A percentile compares a stretch with the other conserved stretches of the same genome.
Conservation (phyloP, 2,113 vertebrate genomes). For the Caloenas nicobarica region DNA sequence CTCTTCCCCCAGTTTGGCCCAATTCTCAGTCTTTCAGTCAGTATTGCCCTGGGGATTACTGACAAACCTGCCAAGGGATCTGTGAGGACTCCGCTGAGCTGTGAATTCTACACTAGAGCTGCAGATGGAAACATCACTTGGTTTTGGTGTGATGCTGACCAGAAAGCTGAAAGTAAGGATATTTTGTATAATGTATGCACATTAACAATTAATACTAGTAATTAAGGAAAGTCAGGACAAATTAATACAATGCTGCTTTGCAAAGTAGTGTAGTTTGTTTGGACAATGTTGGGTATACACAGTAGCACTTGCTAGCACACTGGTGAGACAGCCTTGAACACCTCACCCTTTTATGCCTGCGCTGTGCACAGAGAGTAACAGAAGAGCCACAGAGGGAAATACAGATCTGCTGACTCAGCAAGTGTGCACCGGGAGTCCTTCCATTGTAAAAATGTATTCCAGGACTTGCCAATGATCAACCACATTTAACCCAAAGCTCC, state of each 20-base stretch:
- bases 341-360: not conserved
- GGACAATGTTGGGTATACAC: not conserved
- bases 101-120: not conserved
- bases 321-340: not conserved
- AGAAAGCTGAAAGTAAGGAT: not conserved
- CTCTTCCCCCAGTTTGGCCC: not conserved
- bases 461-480: not conserved
- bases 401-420: not conserved
- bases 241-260: not conserved
- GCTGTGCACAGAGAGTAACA: not conserved
- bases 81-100: not conserved
- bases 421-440: rapidly evolving
- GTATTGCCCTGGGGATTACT: not conserved
- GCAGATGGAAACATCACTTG: not conserved
- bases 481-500: rapidly evolving
- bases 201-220: not conserved
- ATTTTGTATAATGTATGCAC: not conserved
- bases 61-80: not conserved
- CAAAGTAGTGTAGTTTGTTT: not conserved
- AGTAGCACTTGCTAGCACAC: rapidly evolving
- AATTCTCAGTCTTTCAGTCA: not conserved
- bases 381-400: not conserved
- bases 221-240: not conserved
- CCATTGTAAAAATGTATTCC: not conserved
- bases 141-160: not conserved